phyloP scores from a whole-genome alignment of 2,113 vertebrate species.

The Python bivittatus region DNA sequence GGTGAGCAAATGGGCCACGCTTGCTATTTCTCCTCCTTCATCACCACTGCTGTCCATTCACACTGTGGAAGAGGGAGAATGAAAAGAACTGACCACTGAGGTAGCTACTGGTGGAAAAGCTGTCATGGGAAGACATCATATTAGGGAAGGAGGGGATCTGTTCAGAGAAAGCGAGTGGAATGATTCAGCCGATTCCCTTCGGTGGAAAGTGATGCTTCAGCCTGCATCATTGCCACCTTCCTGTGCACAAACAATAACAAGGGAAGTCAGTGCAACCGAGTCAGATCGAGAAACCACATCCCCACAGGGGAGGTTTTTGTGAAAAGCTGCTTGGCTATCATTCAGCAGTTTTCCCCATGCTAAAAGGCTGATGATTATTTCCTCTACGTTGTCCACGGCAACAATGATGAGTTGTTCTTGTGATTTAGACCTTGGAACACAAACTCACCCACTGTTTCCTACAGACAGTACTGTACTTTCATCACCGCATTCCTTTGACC shows the following conservation, averaged over 20 bases:
- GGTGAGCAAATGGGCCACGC: not conserved
- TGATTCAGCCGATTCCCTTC: not conserved
- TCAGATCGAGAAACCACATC: slow-evolving; percentile 9
- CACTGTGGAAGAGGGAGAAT: not conserved
- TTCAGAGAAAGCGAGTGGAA: not conserved
- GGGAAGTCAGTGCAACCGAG: not conserved
- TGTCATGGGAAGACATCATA: not conserved
- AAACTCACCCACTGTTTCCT: not conserved
- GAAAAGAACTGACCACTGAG: not conserved
- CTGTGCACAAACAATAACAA: not conserved
- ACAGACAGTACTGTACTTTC: not conserved
- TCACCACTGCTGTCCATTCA: too few species aligned
- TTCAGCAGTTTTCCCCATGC: not conserved
- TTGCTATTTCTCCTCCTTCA: not conserved
- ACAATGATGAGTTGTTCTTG: not conserved
- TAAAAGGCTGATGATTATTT: not conserved
- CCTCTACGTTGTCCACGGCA: not conserved
- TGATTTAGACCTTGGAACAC: not conserved
- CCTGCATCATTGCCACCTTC: not conserved
- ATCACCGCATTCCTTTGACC: not conserved
- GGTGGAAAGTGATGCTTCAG: not conserved
- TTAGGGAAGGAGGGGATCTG: not conserved
- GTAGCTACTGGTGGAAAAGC: not conserved
- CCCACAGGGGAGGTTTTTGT: not conserved
- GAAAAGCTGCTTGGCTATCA: not conserved